Conservation (phyloP, 2,888 invertebrate genomes). For the Portevinia maculata region DNA sequence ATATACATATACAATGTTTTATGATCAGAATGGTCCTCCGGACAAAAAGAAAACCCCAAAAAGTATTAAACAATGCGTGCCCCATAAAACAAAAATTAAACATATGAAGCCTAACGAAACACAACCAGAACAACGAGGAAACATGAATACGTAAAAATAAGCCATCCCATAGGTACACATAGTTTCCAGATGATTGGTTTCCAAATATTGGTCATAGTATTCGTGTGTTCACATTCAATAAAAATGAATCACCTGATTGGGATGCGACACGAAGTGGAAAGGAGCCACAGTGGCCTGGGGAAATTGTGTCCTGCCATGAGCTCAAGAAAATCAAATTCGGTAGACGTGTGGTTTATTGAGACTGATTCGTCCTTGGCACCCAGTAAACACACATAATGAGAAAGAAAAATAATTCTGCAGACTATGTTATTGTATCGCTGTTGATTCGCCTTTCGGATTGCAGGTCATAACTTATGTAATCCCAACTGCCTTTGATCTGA, state of each 20-base stretch:
- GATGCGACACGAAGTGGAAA: not conserved
- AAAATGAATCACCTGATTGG: slow-evolving; percentile 39
- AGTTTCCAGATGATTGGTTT: slow-evolving; percentile 65
- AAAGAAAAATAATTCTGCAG: not conserved
- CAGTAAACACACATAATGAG: not conserved
- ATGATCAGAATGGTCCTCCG: slow-evolving; percentile 48
- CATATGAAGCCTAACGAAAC: slow-evolving; percentile 10
- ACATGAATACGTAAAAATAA: slow-evolving; percentile 69
- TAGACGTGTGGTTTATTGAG: slow-evolving; percentile 50
- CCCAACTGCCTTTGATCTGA: slow-evolving; percentile 19
- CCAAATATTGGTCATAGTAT: slow-evolving; percentile 47
- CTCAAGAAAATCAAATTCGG: slow-evolving; percentile 44
- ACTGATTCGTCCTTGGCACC: slow-evolving; percentile 22
- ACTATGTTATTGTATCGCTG: not conserved
- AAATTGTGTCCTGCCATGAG: not conserved
- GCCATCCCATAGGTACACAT: slow-evolving; percentile 18
- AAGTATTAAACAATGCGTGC: slow-evolving; percentile 63
- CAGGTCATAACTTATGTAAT: not conserved
- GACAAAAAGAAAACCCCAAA: not conserved
- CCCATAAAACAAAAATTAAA: slow-evolving; percentile 46
- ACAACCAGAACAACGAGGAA: slow-evolving; percentile 43
- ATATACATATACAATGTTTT: slow-evolving; percentile 45
- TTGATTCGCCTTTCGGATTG: no score
- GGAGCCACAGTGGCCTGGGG: no score
- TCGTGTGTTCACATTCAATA: slow-evolving; percentile 55